Percentiles rank a stretch among this genome's conserved stretches.
These are phyloP conservation scores for Synanthedon formicaeformis DNA, from an alignment of 2,888 invertebrate genomes.

Conservation along the genomic window DNA sequence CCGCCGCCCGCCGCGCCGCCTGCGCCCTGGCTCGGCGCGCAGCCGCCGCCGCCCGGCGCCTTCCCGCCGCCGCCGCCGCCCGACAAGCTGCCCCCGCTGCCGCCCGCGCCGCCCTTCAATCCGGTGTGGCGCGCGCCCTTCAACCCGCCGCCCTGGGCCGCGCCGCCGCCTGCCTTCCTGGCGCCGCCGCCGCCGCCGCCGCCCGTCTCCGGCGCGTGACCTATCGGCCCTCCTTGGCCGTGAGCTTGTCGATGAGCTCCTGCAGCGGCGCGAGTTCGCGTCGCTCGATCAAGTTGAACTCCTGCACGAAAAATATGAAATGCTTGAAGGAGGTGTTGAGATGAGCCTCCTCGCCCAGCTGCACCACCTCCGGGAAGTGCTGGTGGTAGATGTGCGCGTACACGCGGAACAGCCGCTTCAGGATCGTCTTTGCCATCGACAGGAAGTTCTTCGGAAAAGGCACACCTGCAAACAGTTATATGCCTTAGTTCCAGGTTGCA, in stretches of 20 bases:
- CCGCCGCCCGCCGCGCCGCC: slow-evolving; percentile 66
- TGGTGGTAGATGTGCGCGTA: slow-evolving; percentile 99
- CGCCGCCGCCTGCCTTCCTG: slow-evolving; percentile 49
- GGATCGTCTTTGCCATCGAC: slow-evolving; percentile 96
- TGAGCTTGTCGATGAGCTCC: slow-evolving; percentile 96
- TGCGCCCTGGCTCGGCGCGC: slow-evolving; percentile 44
- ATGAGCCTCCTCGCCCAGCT: slow-evolving; percentile 98
- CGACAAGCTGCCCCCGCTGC: slow-evolving; percentile 22
- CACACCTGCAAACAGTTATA: slow-evolving; percentile 73
- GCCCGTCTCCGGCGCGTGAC: slow-evolving; percentile 29
- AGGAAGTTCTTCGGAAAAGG: slow-evolving; percentile 98
- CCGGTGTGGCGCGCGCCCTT: slow-evolving; percentile 21
- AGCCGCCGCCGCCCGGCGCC: slow-evolving; percentile 14
- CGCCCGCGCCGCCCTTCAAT: slow-evolving; percentile 12
- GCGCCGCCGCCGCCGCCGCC: slow-evolving; percentile 65
- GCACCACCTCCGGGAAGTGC: slow-evolving; percentile 97
- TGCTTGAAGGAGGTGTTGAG: slow-evolving; percentile 99
- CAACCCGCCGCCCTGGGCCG: slow-evolving; percentile 48
- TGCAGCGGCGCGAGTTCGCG: slow-evolving; percentile 96
- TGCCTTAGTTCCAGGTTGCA: not conserved
- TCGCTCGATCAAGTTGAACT: slow-evolving; percentile 96
- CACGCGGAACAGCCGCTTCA: slow-evolving; percentile 97
- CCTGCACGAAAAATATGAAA: slow-evolving; percentile 98
- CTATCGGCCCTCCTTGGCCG: slow-evolving; percentile 89
- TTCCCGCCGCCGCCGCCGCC: slow-evolving; percentile 3